Evolutionary conservation across 2,113 vertebrate species (phyloP).

Genomic region (Stegostoma tigrinum): DNA sequence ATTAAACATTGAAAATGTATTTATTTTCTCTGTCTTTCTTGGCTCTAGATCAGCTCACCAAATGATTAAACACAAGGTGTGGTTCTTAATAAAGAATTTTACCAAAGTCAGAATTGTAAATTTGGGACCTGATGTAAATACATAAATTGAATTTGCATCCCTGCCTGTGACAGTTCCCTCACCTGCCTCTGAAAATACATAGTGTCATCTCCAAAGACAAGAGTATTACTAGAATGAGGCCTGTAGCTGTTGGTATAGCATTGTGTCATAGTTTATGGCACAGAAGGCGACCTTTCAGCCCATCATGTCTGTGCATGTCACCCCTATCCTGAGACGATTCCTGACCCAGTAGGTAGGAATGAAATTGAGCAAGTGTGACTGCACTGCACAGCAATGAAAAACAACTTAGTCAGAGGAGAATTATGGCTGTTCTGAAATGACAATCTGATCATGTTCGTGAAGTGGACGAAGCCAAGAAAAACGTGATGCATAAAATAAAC

Average conservation of each 20-base stretch:
- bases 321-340: not conserved
- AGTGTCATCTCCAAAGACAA: not conserved
- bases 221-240: not conserved
- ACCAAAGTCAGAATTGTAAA: not conserved
- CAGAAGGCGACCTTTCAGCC: too few relatives aligned
- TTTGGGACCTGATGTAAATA: not conserved
- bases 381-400: not conserved
- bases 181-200: not conserved
- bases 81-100: not conserved
- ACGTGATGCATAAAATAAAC: not conserved
- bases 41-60: not conserved
- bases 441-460: not conserved
- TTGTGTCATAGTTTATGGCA: too few relatives aligned
- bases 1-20: not conserved
- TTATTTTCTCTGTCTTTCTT: not conserved
- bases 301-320: too few relatives aligned
- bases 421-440: not conserved
- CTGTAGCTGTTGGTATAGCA: not conserved
- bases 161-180: not conserved
- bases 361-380: not conserved
- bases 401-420: not conserved
- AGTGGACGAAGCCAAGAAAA: conserved; percentile 2
- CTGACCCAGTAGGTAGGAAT: not conserved
- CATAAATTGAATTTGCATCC: not conserved
- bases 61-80: not conserved